Percentiles rank a stretch among this genome's conserved stretches.
Evolutionary conservation across 1,140 invertebrate genomes (phyloP).

Genomic region (Hydropsyche tenuis): DNA sequence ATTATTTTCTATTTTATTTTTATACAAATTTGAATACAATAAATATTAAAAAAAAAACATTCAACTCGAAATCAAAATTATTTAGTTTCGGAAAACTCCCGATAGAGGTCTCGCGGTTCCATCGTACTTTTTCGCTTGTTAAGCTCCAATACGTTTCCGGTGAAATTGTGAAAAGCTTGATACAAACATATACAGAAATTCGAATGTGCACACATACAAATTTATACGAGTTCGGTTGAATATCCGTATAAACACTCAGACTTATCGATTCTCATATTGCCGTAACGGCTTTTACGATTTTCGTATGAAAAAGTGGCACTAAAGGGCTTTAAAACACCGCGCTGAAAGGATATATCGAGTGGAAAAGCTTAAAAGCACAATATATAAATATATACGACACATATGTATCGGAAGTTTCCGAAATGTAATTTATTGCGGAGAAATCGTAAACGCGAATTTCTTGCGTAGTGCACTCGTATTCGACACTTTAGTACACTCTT

Average conservation of each 20-base stretch:
- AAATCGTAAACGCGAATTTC: too few species aligned
- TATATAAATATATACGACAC: neutral
- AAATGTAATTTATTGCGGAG: neutral
- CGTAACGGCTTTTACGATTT: constrained; percentile 22
- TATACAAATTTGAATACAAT: too few species aligned
- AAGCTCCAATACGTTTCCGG: constrained; percentile 19
- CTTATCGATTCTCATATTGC: constrained; percentile 25
- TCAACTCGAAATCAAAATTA: too few species aligned
- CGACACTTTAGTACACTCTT: too few species aligned
- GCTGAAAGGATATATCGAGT: constrained; percentile 10
- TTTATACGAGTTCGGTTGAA: neutral
- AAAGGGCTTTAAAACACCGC: constrained; percentile 10
- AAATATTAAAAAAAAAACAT: too few species aligned
- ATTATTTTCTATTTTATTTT: too few species aligned
- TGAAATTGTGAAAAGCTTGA: constrained; percentile 10
- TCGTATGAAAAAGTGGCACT: constrained; percentile 14
- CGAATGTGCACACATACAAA: neutral
- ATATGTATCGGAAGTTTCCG: neutral
- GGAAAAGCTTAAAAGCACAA: neutral
- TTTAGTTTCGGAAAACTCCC: neutral
- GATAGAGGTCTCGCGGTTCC: neutral
- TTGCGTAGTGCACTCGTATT: too few species aligned
- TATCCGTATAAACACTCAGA: constrained; percentile 4
- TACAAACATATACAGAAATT: neutral
- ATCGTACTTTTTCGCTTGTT: constrained; percentile 25